phyloP scores from a whole-genome alignment of 2,113 vertebrate species.

The Muscicapa adusta region DNA sequence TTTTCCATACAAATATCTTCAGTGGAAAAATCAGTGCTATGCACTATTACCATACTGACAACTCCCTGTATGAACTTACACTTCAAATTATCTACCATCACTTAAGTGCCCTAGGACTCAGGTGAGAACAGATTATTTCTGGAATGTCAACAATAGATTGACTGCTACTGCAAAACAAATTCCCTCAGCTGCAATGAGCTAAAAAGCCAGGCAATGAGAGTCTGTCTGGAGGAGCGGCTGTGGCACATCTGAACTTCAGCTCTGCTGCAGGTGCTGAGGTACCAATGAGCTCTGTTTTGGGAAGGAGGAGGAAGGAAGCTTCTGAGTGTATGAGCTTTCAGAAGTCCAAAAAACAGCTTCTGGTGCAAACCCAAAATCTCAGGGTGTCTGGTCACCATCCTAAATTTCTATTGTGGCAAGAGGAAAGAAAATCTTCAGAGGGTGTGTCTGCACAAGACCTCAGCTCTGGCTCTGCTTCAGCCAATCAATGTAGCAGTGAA shows the following conservation, averaged over 20 bases:
- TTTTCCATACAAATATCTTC: not conserved
- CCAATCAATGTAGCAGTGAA: not conserved
- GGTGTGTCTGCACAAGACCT: not conserved
- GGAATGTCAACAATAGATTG: conserved; percentile 53
- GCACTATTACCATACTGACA: not conserved
- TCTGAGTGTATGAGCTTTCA: not conserved
- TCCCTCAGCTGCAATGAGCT: conserved; percentile 54
- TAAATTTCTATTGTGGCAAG: not conserved
- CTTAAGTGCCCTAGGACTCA: not conserved
- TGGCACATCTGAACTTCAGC: not conserved
- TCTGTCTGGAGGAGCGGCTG: conserved; percentile 55
- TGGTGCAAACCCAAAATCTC: not conserved
- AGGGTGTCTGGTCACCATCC: not conserved
- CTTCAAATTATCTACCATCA: not conserved
- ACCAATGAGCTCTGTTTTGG: not conserved
- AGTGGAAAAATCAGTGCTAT: not conserved
- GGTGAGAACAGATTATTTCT: conserved; percentile 53
- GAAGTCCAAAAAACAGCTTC: not conserved
- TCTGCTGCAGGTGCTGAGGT: not conserved
- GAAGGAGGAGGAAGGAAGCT: not conserved
- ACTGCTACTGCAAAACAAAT: conserved; percentile 65
- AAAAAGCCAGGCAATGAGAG: conserved; percentile 62
- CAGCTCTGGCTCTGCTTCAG: not conserved
- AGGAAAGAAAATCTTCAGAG: not conserved
- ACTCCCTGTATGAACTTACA: not conserved